Evolutionary conservation across 2,797 vertebrate species (phyloP).

Genomic region (Rhabdophis nuchalis): DNA sequence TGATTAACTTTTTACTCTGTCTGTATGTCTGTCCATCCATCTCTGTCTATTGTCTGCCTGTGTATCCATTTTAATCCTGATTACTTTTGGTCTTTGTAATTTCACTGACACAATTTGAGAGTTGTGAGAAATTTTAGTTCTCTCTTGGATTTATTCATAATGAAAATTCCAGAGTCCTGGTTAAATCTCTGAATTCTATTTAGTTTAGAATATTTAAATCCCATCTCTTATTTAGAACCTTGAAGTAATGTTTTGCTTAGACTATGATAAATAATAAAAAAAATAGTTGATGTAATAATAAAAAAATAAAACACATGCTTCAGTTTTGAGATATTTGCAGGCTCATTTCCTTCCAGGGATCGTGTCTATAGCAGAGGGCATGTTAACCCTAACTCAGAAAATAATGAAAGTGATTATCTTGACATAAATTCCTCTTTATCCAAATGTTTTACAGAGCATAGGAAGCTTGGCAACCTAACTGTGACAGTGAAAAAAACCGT

Average conservation of each 20-base stretch:
- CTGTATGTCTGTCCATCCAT: background rate
- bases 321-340: background rate
- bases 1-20: background rate
- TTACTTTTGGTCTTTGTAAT: background rate
- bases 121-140: background rate
- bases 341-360: background rate
- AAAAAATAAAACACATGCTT: background rate
- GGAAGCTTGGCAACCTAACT: conserved; percentile 95
- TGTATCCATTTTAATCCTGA: background rate
- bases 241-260: background rate
- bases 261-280: background rate
- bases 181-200: background rate
- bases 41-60: background rate
- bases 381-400: background rate
- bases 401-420: background rate
- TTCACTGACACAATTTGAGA: background rate
- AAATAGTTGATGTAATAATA: background rate
- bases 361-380: background rate
- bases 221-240: background rate
- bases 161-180: background rate
- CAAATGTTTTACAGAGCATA: conserved; percentile 78
- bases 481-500: conserved; percentile 93
- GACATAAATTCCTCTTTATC: conserved; percentile 36
- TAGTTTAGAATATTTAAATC: background rate
- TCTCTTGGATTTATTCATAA: background rate